Base-by-base conservation (phyloP, 2,888 invertebrate genomes). In the Sarcophaga rosellei region DNA sequence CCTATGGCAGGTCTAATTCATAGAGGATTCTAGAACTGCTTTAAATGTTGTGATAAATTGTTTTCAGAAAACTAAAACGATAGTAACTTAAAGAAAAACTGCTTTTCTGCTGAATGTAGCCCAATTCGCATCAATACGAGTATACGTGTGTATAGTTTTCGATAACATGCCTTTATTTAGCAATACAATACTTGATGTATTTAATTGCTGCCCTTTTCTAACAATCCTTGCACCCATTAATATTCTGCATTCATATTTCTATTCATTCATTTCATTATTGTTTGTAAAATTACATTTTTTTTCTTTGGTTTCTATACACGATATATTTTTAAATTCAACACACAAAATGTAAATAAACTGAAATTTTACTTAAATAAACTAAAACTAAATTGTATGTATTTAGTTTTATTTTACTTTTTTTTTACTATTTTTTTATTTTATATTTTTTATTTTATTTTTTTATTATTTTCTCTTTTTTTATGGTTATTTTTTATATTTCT, bases 331-430 rank as follows among this genome's bases (percentile, higher is more conserved):
- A 83, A 77, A 77, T 83, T 73, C 77, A 78, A 73, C 78, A 78
- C 17, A 47, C n/a, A 84, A 69, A 75, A 84, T 69, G 83, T 79
- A 79, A 84, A 78, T 84, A 84, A 84, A 79, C 63, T 79, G 74
- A 69, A 69, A 83, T 78, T 79, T 84, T 79, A 74, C 74, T 78
- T 79, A 79, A 84, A 79, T 84, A 74, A 78, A 74, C 78, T 78
- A 70, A 12, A 68, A 66, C 20, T 73, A 21, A 35, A 53, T 53
- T 53, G 53, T 53, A 53, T 53, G 53, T 17, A 53, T 53, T 53
- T 53, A 17, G 53, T 53, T 53, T 53, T 53, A 53, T 53, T 17
- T 47, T 47, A 1, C 11, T 25, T 4, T 25, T 25, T 35, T 35
- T 35, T 8, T 10, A 35, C n/a, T 25, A 15, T 53, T 53, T 61